These are phyloP conservation scores for Chloroclystis v-ata DNA, from an alignment of 2,888 invertebrate genomes.

Conservation along the genomic window DNA sequence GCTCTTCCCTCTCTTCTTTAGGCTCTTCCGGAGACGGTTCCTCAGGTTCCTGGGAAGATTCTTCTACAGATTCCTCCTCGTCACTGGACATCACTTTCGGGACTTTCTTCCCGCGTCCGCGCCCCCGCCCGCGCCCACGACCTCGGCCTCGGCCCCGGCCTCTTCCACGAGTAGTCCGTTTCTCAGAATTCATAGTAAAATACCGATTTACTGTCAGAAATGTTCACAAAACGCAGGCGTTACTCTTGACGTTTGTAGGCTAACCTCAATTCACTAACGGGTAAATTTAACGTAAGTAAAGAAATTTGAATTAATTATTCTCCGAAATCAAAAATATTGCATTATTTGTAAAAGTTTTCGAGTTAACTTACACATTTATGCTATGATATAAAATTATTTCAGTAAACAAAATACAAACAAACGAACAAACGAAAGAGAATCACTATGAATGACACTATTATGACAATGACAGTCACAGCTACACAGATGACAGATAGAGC, in stretches of 20 bases:
- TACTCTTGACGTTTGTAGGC: constrained; percentile 13
- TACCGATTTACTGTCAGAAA: constrained; percentile 12
- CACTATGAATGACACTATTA: no score
- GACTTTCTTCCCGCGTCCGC: constrained; percentile 86
- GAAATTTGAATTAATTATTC: no score
- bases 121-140: constrained; percentile 83
- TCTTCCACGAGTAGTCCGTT: constrained; percentile 83
- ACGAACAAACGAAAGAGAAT: neutral
- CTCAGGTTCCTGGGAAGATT: constrained; percentile 73
- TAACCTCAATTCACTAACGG: constrained; percentile 19
- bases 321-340: no score
- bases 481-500: no score
- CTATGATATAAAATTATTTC: neutral
- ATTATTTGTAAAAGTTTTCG: no score
- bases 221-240: neutral
- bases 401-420: neutral
- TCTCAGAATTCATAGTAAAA: constrained; percentile 67
- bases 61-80: constrained; percentile 75
- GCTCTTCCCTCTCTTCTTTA: constrained; percentile 66
- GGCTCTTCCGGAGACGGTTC: constrained; percentile 62
- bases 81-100: constrained; percentile 83
- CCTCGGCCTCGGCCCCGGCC: constrained; percentile 89
- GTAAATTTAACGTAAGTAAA: neutral
- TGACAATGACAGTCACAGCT: no score
- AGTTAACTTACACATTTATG: no score